These are phyloP conservation scores for Fragum whitleyi DNA, from an alignment of 2,888 invertebrate species.

Conservation along the genomic window DNA sequence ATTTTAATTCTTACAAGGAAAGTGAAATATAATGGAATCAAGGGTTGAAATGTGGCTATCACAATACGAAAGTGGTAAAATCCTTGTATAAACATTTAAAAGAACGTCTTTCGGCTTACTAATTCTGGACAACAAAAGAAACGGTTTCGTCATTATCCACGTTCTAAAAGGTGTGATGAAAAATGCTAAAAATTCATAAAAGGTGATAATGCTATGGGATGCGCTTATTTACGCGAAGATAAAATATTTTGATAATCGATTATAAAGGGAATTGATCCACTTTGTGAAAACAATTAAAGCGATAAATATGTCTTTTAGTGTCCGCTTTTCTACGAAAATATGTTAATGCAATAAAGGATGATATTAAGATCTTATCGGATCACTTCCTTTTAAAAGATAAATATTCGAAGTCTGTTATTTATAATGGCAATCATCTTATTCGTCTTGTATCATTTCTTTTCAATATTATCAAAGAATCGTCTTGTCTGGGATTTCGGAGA, in stretches of 20 bases:
- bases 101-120: neutral
- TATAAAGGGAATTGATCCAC: neutral
- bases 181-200: constrained; percentile 15
- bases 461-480: neutral
- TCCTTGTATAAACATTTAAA: neutral
- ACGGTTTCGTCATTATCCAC: neutral
- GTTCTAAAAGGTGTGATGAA: constrained; percentile 13
- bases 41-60: neutral
- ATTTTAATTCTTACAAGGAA: no score
- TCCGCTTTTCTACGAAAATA: neutral
- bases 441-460: neutral
- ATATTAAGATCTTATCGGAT: neutral
- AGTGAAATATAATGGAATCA: no score
- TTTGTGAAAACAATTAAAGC: constrained; percentile 16
- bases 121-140: neutral
- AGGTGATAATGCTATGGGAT: constrained; percentile 33
- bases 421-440: neutral
- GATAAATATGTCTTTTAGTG: neutral
- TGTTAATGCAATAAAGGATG: neutral
- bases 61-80: neutral
- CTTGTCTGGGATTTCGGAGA: neutral
- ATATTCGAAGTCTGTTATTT: neutral
- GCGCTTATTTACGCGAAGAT: constrained; percentile 15
- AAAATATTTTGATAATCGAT: constrained; percentile 27
- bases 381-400: neutral